Percentiles rank a stretch among this genome's conserved stretches.
Conservation (phyloP, 1,140 invertebrate species). For the Asobara japonica region DNA sequence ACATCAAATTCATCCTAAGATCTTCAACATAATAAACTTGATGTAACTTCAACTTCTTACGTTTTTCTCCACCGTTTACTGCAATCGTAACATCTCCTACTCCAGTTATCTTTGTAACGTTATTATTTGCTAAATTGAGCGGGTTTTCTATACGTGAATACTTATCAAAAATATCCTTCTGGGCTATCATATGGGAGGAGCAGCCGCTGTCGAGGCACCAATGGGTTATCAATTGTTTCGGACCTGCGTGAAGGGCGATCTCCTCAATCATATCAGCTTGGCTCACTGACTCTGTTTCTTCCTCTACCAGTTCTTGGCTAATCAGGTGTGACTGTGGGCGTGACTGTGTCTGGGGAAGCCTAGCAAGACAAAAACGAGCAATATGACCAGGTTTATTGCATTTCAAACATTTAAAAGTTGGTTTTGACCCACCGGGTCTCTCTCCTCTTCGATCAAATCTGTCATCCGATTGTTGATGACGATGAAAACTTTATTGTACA, state of each 20-base stretch:
- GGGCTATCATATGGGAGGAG: constrained; percentile 16
- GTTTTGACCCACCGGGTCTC: background rate
- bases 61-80: background rate
- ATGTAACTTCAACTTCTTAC: too few relatives aligned
- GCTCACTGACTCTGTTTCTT: background rate
- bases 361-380: constrained; percentile 12
- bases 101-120: constrained; percentile 9
- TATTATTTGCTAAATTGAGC: constrained; percentile 29
- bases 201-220: constrained; percentile 15
- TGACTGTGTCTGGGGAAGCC: background rate
- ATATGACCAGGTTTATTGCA: constrained; percentile 35
- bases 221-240: constrained; percentile 15
- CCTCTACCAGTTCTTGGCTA: background rate
- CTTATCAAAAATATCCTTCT: background rate
- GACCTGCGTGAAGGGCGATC: constrained; percentile 12
- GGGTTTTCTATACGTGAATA: background rate
- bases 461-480: too few relatives aligned
- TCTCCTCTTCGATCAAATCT: too few relatives aligned
- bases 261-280: background rate
- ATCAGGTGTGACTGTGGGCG: background rate
- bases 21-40: too few relatives aligned
- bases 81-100: constrained; percentile 21
- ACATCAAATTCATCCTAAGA: too few relatives aligned
- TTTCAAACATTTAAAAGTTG: constrained; percentile 12
- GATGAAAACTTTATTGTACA: too few relatives aligned